Evolutionary conservation across 53 echinoderm and acorn worm species (phyloP), one percentile per base, ranked within the genome.

Genomic region (Echinometra lucunter): DNA sequence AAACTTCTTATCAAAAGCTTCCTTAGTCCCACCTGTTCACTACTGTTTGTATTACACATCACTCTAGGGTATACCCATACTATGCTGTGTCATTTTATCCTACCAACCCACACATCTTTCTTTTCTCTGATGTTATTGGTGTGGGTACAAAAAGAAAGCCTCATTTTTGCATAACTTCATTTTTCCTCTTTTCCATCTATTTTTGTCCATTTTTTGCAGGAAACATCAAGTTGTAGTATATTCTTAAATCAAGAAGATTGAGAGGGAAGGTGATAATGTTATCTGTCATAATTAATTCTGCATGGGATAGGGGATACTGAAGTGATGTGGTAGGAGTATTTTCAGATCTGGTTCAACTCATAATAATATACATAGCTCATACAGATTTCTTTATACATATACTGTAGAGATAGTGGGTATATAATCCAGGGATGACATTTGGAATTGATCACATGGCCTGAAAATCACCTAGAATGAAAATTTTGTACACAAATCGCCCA

Each of bases 151-250:
- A 85, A 85, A 49, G 85, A 85, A 85, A 85, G n/a, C 85, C 85
- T 49, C 49, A 49, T 85, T 85, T 82, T 85, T 85, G 85, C 53
- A 85, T 47, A 85, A 85, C 85, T 85, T 49, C 28, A 18, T 49
- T 85, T 78, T 85, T 49, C 85, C 85, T 85, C 85, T 85, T 28
- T 85, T 81, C 49, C 28, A 6, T 85, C 85, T 85, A 85, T 85
- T 85, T 85, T 85, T 85, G 85, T 85, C 85, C 10, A 13, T 47
- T 45, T 85, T 49, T 85, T 47, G 10, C 49, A 47, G 85, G 85
- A 47, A 45, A 85, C 85, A 35, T 47, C n/a, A n/a, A n/a, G 49
- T 85, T 85, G 49, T 49, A 49, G 10, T 45, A n/a, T n/a, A 47
- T n/a, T 85, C 85, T n/a, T 85, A 49, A n/a, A n/a, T n/a, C n/a